A percentile compares a stretch with the other conserved stretches of the same genome.
These are phyloP conservation scores for Drosophila jambulina DNA, from an alignment of 1,140 invertebrate genomes.

Conservation along the genomic window DNA sequence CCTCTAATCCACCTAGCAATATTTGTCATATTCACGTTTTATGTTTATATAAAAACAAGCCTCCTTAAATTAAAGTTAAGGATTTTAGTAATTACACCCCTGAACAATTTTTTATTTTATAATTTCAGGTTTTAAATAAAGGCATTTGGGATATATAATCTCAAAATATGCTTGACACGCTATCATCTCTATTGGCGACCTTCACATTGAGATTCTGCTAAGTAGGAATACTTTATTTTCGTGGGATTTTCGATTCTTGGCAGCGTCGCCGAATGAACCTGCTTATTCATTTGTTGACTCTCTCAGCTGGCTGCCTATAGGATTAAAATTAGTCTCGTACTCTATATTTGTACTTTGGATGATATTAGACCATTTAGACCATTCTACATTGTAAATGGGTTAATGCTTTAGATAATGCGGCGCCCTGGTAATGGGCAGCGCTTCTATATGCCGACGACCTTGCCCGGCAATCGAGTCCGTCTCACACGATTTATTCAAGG, in stretches of 20 bases:
- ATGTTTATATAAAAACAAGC: no score
- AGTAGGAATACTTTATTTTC: slow-evolving; percentile 30
- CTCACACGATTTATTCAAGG: slow-evolving; percentile 15
- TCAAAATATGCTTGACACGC: slow-evolving; percentile 7
- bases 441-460: slow-evolving; percentile 7
- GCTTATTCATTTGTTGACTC: slow-evolving; percentile 58
- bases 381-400: slow-evolving; percentile 4
- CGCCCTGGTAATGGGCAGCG: slow-evolving; percentile 12
- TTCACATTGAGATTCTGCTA: slow-evolving; percentile 48
- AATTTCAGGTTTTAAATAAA: not conserved
- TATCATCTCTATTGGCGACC: slow-evolving; percentile 37
- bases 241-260: slow-evolving; percentile 43
- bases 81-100: no score
- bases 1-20: not conserved
- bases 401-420: slow-evolving; percentile 7
- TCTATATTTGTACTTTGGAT: slow-evolving; percentile 34
- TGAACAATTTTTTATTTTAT: not conserved
- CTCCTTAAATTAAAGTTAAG: not conserved
- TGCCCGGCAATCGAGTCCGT: not conserved
- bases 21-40: not conserved
- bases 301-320: slow-evolving; percentile 11
- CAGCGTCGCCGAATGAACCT: slow-evolving; percentile 21
- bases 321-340: slow-evolving; percentile 37
- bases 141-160: not conserved
- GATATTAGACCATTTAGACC: slow-evolving; percentile 19